Conservation (phyloP, 2,888 invertebrate species). For the Hemaris fuciformis region DNA sequence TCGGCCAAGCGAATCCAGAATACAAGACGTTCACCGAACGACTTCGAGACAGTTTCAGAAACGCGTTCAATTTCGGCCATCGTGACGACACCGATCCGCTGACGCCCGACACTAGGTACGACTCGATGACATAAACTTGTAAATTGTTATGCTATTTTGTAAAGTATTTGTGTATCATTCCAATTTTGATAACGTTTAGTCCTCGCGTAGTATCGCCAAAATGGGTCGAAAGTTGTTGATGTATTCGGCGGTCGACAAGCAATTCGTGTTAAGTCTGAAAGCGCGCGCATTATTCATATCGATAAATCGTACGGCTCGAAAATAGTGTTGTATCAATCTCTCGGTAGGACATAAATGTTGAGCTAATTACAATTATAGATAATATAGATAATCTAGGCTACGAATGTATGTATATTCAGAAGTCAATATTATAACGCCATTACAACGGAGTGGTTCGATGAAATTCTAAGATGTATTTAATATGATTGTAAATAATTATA, state of each 20-base stretch:
- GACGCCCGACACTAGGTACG: conserved; percentile 72
- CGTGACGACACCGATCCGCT: conserved; percentile 68
- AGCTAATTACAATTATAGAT: neutral
- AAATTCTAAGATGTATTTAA: neutral
- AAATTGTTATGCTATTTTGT: neutral
- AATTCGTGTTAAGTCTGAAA: conserved; percentile 10
- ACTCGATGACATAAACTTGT: conserved; percentile 77
- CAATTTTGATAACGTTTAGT: conserved; percentile 11
- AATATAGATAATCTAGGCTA: neutral
- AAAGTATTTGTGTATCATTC: conserved; percentile 20
- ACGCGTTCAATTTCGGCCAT: conserved; percentile 63
- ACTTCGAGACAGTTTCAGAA: conserved; percentile 87
- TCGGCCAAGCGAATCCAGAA: conserved; percentile 91
- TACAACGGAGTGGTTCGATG: neutral
- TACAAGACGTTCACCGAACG: conserved; percentile 93
- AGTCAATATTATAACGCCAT: neutral
- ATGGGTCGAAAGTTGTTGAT: neutral
- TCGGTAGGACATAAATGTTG: neutral
- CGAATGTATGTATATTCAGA: conserved; percentile 4
- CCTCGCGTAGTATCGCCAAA: conserved; percentile 1
- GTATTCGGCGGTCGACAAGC: conserved; percentile 1
- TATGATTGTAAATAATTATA: conserved; percentile 3
- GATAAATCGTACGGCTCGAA: neutral
- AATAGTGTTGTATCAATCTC: neutral
- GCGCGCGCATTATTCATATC: neutral